phyloP scores from a whole-genome alignment of 2,888 invertebrate genomes.

The Noctua comes region DNA sequence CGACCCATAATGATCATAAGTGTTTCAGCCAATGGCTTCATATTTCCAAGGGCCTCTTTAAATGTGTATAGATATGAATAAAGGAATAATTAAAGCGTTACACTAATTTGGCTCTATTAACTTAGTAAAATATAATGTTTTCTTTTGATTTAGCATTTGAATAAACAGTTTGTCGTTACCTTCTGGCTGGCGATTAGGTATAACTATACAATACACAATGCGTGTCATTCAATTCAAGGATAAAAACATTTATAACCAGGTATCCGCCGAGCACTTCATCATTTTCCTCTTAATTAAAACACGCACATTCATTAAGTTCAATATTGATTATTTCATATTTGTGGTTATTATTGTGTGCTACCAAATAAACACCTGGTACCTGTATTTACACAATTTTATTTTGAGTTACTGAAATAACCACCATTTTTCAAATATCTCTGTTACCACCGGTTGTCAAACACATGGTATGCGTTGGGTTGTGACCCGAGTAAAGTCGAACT shows the following conservation, averaged over 20 bases:
- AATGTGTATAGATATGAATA: too few relatives aligned
- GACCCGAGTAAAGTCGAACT: neutral
- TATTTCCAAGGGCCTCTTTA: too few relatives aligned
- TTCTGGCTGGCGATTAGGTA: neutral
- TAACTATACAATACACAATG: neutral
- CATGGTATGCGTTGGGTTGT: neutral
- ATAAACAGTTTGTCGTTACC: conserved; percentile 8
- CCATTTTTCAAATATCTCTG: neutral
- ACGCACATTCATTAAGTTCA: conserved; percentile 22
- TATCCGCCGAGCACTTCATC: conserved; percentile 12
- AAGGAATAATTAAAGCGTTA: neutral
- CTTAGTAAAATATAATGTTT: neutral
- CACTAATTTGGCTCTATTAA: neutral
- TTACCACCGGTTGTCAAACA: neutral
- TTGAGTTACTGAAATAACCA: neutral
- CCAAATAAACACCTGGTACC: neutral
- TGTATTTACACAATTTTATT: neutral
- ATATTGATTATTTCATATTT: conserved; percentile 22
- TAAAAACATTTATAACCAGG: conserved; percentile 15
- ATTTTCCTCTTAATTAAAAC: conserved; percentile 53
- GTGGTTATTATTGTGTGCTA: neutral
- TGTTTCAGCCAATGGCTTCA: too few relatives aligned
- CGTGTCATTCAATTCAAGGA: conserved; percentile 43
- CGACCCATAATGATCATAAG: neutral
- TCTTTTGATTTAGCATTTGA: neutral